A percentile compares a stretch with the other conserved stretches of the same genome.
phyloP scores from a whole-genome alignment of 2,888 invertebrate species.

The Ptychoptera contaminata region DNA sequence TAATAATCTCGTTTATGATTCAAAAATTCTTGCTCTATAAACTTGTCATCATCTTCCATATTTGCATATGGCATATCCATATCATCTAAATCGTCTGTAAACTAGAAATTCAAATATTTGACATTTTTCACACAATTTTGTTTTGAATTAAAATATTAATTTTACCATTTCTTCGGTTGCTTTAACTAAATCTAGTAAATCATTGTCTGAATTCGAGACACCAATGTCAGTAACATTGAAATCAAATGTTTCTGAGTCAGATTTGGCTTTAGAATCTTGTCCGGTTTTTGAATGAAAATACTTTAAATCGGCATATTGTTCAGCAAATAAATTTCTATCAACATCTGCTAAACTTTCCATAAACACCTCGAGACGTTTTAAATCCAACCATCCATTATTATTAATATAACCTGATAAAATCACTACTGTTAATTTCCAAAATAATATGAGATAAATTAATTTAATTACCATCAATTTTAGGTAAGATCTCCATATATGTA shows the following conservation, averaged over 20 bases:
- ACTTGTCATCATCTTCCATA: conserved; percentile 34
- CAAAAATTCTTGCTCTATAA: conserved; percentile 56
- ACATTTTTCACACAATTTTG: neutral
- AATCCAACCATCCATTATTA: conserved; percentile 69
- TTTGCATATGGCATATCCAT: conserved; percentile 21
- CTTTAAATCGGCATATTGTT: conserved; percentile 63
- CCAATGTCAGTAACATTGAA: neutral
- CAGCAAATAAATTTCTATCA: conserved; percentile 60
- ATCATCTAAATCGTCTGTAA: too few species aligned
- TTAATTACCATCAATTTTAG: conserved; percentile 74
- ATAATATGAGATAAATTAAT: too few species aligned
- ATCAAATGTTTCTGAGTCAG: neutral
- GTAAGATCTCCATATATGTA: conserved; percentile 75
- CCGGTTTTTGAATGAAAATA: conserved; percentile 56
- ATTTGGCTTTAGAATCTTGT: conserved; percentile 15
- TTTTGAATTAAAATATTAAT: neutral
- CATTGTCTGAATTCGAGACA: conserved; percentile 27
- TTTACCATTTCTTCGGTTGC: conserved; percentile 45
- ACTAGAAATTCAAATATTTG: conserved; percentile 1
- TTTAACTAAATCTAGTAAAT: conserved; percentile 43
- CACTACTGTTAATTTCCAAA: too few species aligned
- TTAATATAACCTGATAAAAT: conserved; percentile 73
- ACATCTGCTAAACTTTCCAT: conserved; percentile 57
- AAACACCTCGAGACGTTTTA: conserved; percentile 72
- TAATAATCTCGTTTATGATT: conserved; percentile 86